Evolutionary conservation across 2,888 invertebrate species (phyloP), one percentile per base, ranked within the genome.

Genomic region (Liodrosophila aerea): DNA sequence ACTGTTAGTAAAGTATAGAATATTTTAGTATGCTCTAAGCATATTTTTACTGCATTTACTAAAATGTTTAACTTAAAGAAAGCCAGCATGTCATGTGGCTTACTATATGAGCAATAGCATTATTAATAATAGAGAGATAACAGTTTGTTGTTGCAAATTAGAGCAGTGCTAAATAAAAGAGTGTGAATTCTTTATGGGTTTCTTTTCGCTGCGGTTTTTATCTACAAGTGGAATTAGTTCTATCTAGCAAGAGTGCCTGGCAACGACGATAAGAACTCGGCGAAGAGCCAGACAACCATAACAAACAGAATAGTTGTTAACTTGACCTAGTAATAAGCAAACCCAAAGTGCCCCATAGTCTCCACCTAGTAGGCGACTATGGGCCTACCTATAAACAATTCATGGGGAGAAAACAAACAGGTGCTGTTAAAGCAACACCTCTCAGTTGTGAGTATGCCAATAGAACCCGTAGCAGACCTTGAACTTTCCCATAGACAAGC

Each of bases 361-460:
- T 5, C 5, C 3, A 4, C 22, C 22, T 22, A 22, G 3, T 22
- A 22, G 2, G 22, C 5, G 22, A n/a, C n/a, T 22, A 22, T 4
- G 3, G 5, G 22, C 22, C 22, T 2, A 22, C 5, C 1, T 12
- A 65, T 65, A 61, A 67, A 63, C 52, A 53, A 83, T 81, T 73
- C 52, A 76, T 66, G 41, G 56, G 45, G 66, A 29, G 72, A 68
- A 83, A 44, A 57, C 46, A 62, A 80, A 64, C 81, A 81, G 84
- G 71, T 83, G 81, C 18, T 22, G 22, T 22, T 44, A 39, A 54
- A 37, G 44, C 27, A 64, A 49, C n/a, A 30, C 57, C 7, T 30
- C 3, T 1, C 9, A 15, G 37, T 12, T 15, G 36, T 46, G 49
- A 62, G 47, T 64, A 46, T 64, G 44, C 40, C 68, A 71, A 61